Conservation (phyloP, 2,797 vertebrate genomes). For the Sardinella longiceps region DNA sequence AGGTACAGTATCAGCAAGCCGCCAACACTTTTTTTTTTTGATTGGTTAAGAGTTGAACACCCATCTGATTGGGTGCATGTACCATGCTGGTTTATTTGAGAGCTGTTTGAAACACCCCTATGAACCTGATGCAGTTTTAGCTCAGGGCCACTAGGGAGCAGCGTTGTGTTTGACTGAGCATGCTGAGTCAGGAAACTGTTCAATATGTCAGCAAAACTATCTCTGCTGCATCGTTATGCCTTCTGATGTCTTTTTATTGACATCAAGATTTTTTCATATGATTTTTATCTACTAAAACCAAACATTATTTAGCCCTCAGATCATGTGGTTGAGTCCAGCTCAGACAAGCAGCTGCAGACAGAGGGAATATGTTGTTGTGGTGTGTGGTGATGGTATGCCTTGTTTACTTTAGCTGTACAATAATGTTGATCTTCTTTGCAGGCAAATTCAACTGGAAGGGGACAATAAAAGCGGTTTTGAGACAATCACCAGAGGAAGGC, state of each 20-base stretch:
- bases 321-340: background rate
- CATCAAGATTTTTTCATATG: too few species aligned
- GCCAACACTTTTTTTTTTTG: background rate
- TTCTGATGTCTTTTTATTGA: background rate
- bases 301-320: background rate
- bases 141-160: conserved; percentile 61
- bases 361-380: background rate
- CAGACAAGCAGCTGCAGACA: background rate
- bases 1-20: conserved; percentile 63
- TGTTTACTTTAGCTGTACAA: background rate
- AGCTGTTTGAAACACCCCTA: background rate
- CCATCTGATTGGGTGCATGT: too few species aligned
- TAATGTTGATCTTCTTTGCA: conserved; percentile 52
- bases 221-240: background rate
- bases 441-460: conserved; percentile 98
- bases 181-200: background rate
- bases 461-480: conserved; percentile 88
- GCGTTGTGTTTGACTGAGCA: conserved; percentile 44
- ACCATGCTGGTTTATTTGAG: background rate
- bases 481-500: conserved; percentile 84
- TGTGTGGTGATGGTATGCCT: background rate
- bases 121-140: background rate
- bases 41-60: background rate
- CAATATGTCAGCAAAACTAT: background rate
- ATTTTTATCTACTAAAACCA: background rate